Percentiles rank a stretch among this genome's conserved stretches.
Evolutionary conservation across 2,888 invertebrate genomes (phyloP).

Genomic region (Idaea straminata): DNA sequence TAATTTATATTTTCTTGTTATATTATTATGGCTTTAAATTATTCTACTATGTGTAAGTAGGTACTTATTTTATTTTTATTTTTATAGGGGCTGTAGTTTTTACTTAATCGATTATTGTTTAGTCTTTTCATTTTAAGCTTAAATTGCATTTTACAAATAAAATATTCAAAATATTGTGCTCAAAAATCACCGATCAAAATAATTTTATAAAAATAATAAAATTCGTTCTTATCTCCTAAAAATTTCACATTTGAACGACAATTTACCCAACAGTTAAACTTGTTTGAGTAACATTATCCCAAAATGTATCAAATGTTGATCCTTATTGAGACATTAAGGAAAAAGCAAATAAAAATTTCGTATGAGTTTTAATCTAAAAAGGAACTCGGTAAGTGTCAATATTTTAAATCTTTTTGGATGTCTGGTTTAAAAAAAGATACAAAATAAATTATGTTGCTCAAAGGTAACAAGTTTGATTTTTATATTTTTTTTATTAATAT

Average conservation of each 20-base stretch:
- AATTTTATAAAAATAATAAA: background rate
- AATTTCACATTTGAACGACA: background rate
- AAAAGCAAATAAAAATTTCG: constrained; percentile 18
- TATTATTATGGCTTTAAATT: no score
- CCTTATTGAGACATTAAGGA: constrained; percentile 51
- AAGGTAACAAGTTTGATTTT: constrained; percentile 16
- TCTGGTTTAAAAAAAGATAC: constrained; percentile 17
- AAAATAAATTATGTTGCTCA: constrained; percentile 11
- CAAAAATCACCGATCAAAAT: background rate
- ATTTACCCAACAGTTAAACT: background rate
- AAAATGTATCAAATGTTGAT: constrained; percentile 37
- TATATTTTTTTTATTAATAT: background rate
- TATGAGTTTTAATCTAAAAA: background rate
- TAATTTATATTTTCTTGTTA: no score
- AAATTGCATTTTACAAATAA: constrained; percentile 9
- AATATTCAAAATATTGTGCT: background rate
- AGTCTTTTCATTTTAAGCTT: background rate
- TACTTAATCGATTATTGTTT: background rate
- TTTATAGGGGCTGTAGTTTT: no score
- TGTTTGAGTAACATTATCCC: constrained; percentile 33
- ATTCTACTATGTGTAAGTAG: no score
- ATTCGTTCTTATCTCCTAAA: background rate
- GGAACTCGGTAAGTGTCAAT: constrained; percentile 35
- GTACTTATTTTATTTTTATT: no score
- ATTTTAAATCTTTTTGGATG: constrained; percentile 20